Conservation (phyloP, 2,113 vertebrate genomes). For the Chionis minor region DNA sequence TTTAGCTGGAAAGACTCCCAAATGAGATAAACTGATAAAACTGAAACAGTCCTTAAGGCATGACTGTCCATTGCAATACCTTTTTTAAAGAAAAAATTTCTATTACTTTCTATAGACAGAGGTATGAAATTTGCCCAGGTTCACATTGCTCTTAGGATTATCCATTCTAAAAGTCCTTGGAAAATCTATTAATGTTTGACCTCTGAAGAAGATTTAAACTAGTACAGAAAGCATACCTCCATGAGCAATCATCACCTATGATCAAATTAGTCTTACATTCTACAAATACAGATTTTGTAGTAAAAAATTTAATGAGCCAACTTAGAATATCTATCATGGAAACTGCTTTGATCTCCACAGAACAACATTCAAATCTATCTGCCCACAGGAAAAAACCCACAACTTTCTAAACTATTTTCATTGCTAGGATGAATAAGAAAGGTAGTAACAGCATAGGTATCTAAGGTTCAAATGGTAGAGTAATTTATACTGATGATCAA, state of each 20-base stretch:
- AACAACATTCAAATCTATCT: neutral
- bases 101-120: neutral
- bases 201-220: neutral
- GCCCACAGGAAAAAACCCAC: no score
- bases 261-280: neutral
- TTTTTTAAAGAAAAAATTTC: neutral
- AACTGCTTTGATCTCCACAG: neutral
- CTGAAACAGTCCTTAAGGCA: neutral
- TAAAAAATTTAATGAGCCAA: neutral
- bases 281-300: neutral
- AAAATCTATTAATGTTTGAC: neutral
- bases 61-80: neutral
- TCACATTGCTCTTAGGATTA: neutral
- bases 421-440: neutral
- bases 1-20: neutral
- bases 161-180: neutral
- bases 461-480: neutral
- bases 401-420: neutral
- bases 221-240: neutral
- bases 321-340: neutral
- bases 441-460: neutral
- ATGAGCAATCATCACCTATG: neutral
- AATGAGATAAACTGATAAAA: neutral
- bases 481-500: neutral
- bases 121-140: neutral